phyloP scores from a whole-genome alignment of 2,888 invertebrate species.

The Cephus pulcher region DNA sequence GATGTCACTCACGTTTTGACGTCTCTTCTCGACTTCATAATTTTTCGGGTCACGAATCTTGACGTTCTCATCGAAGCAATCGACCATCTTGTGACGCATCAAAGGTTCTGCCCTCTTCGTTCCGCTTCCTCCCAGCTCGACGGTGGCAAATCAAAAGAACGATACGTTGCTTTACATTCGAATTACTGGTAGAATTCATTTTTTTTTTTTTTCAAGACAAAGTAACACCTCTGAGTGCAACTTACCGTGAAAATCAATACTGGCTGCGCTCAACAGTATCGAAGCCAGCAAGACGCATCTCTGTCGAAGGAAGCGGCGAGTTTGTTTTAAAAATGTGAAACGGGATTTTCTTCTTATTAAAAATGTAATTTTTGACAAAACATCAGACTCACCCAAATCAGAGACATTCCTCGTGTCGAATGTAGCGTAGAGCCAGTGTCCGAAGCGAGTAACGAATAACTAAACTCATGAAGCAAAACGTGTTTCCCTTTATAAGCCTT shows the following conservation, averaged over 20 bases:
- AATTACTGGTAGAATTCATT: background rate
- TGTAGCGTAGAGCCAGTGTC: background rate
- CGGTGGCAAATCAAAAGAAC: slow-evolving; percentile 11
- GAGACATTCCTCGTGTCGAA: background rate
- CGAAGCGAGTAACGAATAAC: slow-evolving; percentile 11
- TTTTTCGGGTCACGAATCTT: slow-evolving; percentile 28
- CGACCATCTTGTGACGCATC: slow-evolving; percentile 29
- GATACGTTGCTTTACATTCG: background rate
- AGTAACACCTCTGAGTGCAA: background rate
- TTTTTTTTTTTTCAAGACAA: background rate
- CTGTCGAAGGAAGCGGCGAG: background rate
- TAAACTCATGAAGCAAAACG: slow-evolving; percentile 11
- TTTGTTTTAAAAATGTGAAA: background rate
- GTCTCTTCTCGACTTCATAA: slow-evolving; percentile 30
- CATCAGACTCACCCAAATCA: background rate
- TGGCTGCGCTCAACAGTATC: background rate
- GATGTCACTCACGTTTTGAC: slow-evolving; percentile 23
- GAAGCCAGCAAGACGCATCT: slow-evolving; percentile 11
- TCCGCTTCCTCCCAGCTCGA: slow-evolving; percentile 22
- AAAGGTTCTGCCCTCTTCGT: slow-evolving; percentile 23
- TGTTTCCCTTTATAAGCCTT: slow-evolving; percentile 18
- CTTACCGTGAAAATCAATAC: slow-evolving; percentile 19
- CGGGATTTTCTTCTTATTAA: background rate
- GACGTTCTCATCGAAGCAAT: slow-evolving; percentile 31
- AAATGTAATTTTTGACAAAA: too few species aligned